Conservation (phyloP, 2,888 invertebrate genomes). For the Copidosoma aretas region DNA sequence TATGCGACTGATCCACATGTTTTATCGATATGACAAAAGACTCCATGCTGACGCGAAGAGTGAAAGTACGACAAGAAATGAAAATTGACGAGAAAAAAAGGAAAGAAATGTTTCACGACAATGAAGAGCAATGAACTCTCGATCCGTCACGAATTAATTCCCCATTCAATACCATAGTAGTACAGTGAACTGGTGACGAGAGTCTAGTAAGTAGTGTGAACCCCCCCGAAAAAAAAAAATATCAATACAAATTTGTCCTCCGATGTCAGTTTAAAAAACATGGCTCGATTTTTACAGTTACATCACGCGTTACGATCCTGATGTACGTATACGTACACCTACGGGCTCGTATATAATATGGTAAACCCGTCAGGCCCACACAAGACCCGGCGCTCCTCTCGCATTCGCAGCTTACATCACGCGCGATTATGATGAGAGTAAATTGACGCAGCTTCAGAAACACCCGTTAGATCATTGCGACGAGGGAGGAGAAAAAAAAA, state of each 20-base stretch:
- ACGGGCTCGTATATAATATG: neutral
- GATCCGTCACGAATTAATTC: neutral
- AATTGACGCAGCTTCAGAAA: conserved; percentile 4
- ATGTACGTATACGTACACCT: neutral
- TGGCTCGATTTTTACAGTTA: conserved; percentile 23
- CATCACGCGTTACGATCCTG: conserved; percentile 24
- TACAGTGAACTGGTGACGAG: too few species aligned
- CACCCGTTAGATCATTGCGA: conserved; percentile 34
- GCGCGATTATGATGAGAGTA: neutral
- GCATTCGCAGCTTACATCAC: neutral
- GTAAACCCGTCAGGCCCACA: too few species aligned
- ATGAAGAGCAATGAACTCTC: neutral
- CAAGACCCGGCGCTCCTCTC: neutral
- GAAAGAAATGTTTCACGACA: neutral
- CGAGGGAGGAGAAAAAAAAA: conserved; percentile 21
- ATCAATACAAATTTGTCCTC: too few species aligned
- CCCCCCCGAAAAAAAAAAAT: too few species aligned
- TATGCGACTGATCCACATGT: too few species aligned
- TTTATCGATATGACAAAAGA: too few species aligned
- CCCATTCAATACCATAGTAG: too few species aligned
- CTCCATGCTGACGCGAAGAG: too few species aligned
- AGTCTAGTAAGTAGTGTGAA: too few species aligned
- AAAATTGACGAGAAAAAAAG: neutral
- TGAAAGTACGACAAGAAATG: neutral
- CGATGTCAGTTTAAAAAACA: too few species aligned